phyloP scores from a whole-genome alignment of 1,140 invertebrate species.

The Cherax destructor region DNA sequence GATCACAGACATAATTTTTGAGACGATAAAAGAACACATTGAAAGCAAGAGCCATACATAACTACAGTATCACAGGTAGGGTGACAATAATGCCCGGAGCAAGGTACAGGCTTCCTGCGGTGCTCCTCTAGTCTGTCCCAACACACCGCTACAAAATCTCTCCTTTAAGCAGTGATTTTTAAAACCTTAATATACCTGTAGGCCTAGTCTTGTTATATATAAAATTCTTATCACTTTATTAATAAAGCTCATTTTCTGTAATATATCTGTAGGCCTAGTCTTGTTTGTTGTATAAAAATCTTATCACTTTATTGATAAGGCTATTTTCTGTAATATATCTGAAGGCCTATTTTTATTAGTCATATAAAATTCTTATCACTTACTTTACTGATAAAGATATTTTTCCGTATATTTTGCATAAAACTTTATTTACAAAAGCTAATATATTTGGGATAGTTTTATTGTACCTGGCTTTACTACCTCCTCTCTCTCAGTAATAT shows the following conservation, averaged over 20 bases:
- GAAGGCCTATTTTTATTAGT: slow-evolving; percentile 35
- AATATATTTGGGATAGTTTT: neutral
- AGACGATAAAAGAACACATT: slow-evolving; percentile 36
- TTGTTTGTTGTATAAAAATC: too few species aligned
- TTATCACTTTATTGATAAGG: too few species aligned
- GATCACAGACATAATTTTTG: slow-evolving; percentile 57
- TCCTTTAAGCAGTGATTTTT: too few species aligned
- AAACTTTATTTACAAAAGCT: neutral
- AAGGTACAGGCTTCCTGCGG: neutral
- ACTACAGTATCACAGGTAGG: slow-evolving; percentile 60
- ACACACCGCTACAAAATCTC: too few species aligned
- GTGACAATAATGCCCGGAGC: slow-evolving; percentile 16
- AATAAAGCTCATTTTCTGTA: too few species aligned
- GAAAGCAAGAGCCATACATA: slow-evolving; percentile 51
- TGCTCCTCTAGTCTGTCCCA: too few species aligned
- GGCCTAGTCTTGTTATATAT: too few species aligned
- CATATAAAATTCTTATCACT: neutral
- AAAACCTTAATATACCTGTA: too few species aligned
- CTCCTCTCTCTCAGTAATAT: neutral
- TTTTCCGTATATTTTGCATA: neutral
- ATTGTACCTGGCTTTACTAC: neutral
- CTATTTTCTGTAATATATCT: neutral
- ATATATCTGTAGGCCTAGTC: too few species aligned
- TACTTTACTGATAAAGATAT: neutral
- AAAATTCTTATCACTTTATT: too few species aligned